Evolutionary conservation across 1,140 invertebrate species (phyloP).

Genomic region (Medauroidea extradentata): DNA sequence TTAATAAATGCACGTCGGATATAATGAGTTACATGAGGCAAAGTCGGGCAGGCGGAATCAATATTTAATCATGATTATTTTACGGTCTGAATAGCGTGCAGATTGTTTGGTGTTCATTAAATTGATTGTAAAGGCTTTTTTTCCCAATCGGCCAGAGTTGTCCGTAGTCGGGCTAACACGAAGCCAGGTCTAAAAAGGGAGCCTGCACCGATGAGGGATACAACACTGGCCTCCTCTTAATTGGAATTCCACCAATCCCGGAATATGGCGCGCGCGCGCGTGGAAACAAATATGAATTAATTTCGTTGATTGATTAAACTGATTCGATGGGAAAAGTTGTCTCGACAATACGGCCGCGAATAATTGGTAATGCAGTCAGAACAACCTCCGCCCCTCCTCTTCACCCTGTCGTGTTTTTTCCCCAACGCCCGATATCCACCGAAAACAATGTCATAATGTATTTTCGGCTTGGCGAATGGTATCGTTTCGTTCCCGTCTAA

Average conservation of each 20-base stretch:
- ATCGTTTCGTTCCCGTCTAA: no score
- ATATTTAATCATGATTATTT: slow-evolving; percentile 18
- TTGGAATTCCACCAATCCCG: slow-evolving; percentile 10
- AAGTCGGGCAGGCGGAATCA: slow-evolving; percentile 6
- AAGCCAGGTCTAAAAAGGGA: no score
- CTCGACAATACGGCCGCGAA: slow-evolving; percentile 3
- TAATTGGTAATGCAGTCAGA: no score
- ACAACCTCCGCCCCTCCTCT: no score
- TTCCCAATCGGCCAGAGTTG: not conserved
- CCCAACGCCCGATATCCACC: no score
- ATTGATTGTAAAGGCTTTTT: slow-evolving; percentile 12
- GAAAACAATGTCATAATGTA: no score
- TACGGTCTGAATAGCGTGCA: slow-evolving; percentile 14
- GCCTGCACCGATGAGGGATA: no score
- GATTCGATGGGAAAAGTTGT: slow-evolving; percentile 11
- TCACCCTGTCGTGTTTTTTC: no score
- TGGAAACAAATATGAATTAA: slow-evolving; percentile 14
- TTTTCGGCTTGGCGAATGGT: no score
- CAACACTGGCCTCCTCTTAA: not conserved
- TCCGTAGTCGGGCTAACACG: no score
- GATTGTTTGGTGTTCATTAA: slow-evolving; percentile 15
- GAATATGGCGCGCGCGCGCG: slow-evolving; percentile 2
- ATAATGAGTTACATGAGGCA: not conserved
- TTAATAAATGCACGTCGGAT: slow-evolving; percentile 14
- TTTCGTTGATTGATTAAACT: slow-evolving; percentile 14